A percentile compares a stretch with the other conserved stretches of the same genome.
Evolutionary conservation across 1,140 invertebrate species (phyloP).

Genomic region (Mercenaria mercenaria): DNA sequence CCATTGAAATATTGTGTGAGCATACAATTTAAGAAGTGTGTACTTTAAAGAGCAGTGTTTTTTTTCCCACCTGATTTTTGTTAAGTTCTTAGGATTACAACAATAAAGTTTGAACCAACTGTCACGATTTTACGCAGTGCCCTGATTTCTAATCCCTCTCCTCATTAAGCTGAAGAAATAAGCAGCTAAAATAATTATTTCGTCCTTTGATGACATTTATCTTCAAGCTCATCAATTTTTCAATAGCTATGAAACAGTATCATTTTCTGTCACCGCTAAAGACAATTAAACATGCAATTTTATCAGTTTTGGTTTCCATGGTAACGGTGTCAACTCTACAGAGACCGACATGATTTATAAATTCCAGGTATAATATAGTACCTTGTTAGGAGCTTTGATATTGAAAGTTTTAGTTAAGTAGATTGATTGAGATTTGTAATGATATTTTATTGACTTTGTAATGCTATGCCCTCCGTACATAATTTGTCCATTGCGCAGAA

Average conservation of each 20-base stretch:
- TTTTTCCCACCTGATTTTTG: too few species aligned
- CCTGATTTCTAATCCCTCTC: constrained; percentile 11
- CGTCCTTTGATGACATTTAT: constrained; percentile 20
- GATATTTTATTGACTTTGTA: too few species aligned
- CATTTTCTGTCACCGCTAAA: background rate
- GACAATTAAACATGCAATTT: constrained; percentile 49
- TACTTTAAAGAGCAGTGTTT: too few species aligned
- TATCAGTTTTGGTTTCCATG: constrained; percentile 37
- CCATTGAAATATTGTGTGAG: too few species aligned
- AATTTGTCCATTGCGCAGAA: too few species aligned
- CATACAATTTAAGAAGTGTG: too few species aligned
- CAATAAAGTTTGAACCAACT: background rate
- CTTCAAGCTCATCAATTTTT: constrained; percentile 18
- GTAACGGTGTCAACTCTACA: constrained; percentile 23
- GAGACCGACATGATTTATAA: constrained; percentile 36
- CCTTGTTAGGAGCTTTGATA: constrained; percentile 1
- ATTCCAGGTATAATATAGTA: background rate
- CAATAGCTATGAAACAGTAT: background rate
- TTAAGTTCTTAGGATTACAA: too few species aligned
- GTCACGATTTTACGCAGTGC: background rate
- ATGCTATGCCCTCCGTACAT: too few species aligned
- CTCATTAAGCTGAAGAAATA: constrained; percentile 6
- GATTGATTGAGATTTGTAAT: too few species aligned
- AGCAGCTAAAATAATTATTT: constrained; percentile 18
- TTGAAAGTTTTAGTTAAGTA: background rate